These are phyloP conservation scores for Cremastinae sp. DNA, from an alignment of 2,888 invertebrate genomes.

Conservation along the genomic window DNA sequence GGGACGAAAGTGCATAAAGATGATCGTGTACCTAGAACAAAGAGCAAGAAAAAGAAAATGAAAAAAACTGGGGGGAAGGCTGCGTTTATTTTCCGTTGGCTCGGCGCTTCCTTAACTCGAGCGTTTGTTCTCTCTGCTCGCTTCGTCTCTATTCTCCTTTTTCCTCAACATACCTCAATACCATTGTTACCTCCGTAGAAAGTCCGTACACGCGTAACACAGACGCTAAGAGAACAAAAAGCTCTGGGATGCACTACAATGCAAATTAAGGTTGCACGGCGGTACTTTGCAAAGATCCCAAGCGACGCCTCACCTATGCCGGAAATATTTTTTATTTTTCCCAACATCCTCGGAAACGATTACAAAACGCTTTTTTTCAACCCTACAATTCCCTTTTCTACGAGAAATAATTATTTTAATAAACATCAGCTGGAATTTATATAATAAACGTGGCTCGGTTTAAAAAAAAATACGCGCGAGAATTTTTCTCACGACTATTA, in stretches of 20 bases:
- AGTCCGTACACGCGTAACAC: neutral
- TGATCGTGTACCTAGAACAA: conserved; percentile 1
- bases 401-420: no score
- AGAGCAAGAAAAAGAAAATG: conserved; percentile 11
- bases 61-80: conserved; percentile 38
- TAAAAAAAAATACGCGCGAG: no score
- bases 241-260: conserved; percentile 15
- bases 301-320: conserved; percentile 10
- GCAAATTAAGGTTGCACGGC: conserved; percentile 20
- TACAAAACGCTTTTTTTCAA: neutral
- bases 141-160: conserved; percentile 1
- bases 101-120: conserved; percentile 39
- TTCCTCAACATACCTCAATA: conserved; percentile 31
- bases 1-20: conserved; percentile 8
- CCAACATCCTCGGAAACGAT: conserved; percentile 9
- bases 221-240: neutral
- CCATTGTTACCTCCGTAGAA: conserved; percentile 49
- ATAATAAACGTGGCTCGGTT: no score
- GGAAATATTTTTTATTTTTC: conserved; percentile 17
- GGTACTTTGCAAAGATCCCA: conserved; percentile 6
- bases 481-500: no score
- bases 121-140: conserved; percentile 41
- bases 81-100: conserved; percentile 33
- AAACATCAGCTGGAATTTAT: no score
- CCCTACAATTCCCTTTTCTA: no score